Conservation (phyloP, 1,140 invertebrate genomes). For the Chrysomallon squamiferum region DNA sequence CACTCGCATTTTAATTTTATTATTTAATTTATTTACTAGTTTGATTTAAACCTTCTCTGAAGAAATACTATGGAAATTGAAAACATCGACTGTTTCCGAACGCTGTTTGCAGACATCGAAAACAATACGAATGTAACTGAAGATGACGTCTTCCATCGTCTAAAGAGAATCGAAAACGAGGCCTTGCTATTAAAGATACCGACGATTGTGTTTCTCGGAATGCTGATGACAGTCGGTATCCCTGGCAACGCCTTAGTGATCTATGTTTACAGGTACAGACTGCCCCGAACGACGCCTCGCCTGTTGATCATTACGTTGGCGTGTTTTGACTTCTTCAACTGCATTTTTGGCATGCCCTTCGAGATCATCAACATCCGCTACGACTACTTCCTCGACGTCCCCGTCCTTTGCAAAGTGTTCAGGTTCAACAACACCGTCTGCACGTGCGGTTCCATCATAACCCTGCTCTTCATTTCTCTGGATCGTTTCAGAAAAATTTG, state of each 20-base stretch:
- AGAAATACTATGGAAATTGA: no score
- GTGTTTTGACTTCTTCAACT: background rate
- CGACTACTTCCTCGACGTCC: slow-evolving; percentile 3
- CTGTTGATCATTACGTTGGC: background rate
- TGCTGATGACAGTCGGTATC: background rate
- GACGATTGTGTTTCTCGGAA: background rate
- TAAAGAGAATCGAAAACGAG: background rate
- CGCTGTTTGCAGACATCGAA: no score
- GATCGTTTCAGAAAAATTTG: background rate
- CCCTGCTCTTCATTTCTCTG: background rate
- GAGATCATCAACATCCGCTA: background rate
- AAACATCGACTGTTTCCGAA: no score
- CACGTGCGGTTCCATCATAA: background rate
- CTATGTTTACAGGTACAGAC: background rate
- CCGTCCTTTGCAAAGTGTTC: background rate
- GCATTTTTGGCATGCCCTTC: background rate
- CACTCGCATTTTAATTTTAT: no score
- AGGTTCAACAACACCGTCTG: slow-evolving; percentile 1
- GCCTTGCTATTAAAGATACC: background rate
- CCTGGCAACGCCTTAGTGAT: background rate
- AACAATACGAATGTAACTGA: background rate
- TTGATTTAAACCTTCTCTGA: no score
- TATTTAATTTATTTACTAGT: no score
- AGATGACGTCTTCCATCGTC: background rate
- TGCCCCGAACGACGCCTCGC: background rate